Evolutionary conservation across 2,113 vertebrate genomes (phyloP), one percentile per base, ranked within the genome.

Genomic region (Lagopus muta): DNA sequence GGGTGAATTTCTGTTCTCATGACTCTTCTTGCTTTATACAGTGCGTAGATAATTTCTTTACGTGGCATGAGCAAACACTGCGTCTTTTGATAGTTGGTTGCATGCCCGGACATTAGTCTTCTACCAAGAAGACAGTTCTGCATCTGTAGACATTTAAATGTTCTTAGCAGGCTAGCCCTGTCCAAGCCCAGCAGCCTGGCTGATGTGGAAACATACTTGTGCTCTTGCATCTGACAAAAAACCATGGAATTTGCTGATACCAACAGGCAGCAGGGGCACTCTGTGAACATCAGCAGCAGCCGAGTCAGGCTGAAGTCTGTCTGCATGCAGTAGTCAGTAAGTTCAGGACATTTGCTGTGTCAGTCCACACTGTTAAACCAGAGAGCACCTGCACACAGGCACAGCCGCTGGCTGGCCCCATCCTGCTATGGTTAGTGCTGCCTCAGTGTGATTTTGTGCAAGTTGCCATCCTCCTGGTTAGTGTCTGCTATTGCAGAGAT

Each of bases 401-500:
- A 67, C 7, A 32, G 21, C 5, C 38, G 14, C n/a, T 0, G 2
- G 2, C 40, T 38, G 62, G 5, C 9, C 21, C 21, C 4, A 8
- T 57, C 22, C 48, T 28, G 43, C 62, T 80, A 0, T 8, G 15
- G 45, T 54, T 71, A 13, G 10, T 22, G 18, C 11, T 2, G 1
- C 6, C 11, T 27, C 1, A 2, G 60, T 6, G 3, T 10, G 22
- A 9, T 43, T 45, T 62, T 50, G 3, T 43, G 81, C 60, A 20
- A 34, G 32, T 28, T 11, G 28, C 2, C 0, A 4, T 28, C 17
- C 20, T 10, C 58, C 25, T 10, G 32, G 22, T 12, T 2, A 0
- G 12, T 27, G 45, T 11, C 32, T 40, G 32, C 30, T 28, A 3
- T 1, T 0, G 17, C 22, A 45, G 38, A 40, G 6, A 3, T 0